These are phyloP conservation scores for Acronicta psi DNA, from an alignment of 2,888 invertebrate genomes.

Conservation along the genomic window DNA sequence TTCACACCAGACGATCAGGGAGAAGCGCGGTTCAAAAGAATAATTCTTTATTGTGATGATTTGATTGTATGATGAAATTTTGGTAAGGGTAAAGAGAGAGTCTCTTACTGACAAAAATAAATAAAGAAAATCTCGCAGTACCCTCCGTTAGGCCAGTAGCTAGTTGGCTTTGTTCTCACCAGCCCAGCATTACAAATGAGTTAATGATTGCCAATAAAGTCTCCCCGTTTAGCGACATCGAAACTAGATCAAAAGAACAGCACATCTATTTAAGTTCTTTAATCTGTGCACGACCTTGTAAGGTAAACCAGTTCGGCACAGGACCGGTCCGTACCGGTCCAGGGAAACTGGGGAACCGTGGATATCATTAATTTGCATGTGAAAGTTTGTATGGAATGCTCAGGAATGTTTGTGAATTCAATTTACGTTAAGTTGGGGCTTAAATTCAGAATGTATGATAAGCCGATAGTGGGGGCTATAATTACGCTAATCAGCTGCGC, in stretches of 20 bases:
- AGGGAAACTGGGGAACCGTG: slow-evolving; percentile 58
- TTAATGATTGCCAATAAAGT: neutral
- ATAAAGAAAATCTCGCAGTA: too few species aligned
- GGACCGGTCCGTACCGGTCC: slow-evolving; percentile 49
- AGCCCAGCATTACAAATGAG: too few species aligned
- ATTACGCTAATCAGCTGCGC: too few species aligned
- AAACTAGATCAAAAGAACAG: neutral
- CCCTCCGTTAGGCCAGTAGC: too few species aligned
- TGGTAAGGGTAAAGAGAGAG: too few species aligned
- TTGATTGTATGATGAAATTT: too few species aligned
- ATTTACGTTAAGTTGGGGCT: slow-evolving; percentile 11
- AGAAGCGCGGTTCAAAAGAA: too few species aligned
- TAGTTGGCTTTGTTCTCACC: too few species aligned
- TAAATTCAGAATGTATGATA: neutral
- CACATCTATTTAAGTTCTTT: slow-evolving; percentile 35
- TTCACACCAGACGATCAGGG: too few species aligned
- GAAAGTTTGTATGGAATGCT: slow-evolving; percentile 55
- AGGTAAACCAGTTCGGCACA: slow-evolving; percentile 50
- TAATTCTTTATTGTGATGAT: too few species aligned
- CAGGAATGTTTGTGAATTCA: slow-evolving; percentile 35
- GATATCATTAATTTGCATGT: slow-evolving; percentile 56
- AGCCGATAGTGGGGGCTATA: neutral
- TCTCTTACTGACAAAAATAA: too few species aligned
- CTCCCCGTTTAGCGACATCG: too few species aligned
- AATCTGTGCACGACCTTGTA: slow-evolving; percentile 56